These are phyloP conservation scores for Aythya baeri DNA, from an alignment of 2,113 vertebrate genomes.

Conservation along the genomic window DNA sequence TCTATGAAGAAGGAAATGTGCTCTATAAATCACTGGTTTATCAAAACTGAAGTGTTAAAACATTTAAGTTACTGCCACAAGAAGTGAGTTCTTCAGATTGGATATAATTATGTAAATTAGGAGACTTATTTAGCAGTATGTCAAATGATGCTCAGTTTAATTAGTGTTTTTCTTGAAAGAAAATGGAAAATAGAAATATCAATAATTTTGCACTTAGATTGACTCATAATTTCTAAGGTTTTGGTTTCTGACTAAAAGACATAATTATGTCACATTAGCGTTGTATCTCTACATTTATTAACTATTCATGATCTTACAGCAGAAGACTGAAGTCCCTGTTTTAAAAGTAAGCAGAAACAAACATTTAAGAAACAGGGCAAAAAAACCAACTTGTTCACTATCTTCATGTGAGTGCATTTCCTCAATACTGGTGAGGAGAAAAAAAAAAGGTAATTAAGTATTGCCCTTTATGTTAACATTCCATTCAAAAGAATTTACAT, in stretches of 20 bases:
- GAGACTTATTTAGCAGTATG: neutral
- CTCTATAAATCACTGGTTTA: neutral
- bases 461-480: neutral
- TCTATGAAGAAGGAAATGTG: neutral
- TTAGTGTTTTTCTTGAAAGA: neutral
- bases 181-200: neutral
- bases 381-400: neutral
- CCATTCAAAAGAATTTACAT: neutral
- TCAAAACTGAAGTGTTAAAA: neutral
- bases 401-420: neutral
- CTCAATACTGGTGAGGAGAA: neutral
- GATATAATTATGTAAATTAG: neutral
- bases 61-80: neutral
- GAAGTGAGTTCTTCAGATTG: neutral
- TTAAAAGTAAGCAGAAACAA: neutral
- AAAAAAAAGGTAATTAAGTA: neutral
- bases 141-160: neutral
- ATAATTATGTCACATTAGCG: neutral
- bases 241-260: neutral
- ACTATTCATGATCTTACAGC: neutral
- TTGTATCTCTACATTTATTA: neutral
- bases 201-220: neutral
- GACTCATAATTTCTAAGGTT: neutral
- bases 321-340: neutral
- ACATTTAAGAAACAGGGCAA: neutral